phyloP scores from a whole-genome alignment of 2,797 vertebrate genomes.

The Squalus acanthias region DNA sequence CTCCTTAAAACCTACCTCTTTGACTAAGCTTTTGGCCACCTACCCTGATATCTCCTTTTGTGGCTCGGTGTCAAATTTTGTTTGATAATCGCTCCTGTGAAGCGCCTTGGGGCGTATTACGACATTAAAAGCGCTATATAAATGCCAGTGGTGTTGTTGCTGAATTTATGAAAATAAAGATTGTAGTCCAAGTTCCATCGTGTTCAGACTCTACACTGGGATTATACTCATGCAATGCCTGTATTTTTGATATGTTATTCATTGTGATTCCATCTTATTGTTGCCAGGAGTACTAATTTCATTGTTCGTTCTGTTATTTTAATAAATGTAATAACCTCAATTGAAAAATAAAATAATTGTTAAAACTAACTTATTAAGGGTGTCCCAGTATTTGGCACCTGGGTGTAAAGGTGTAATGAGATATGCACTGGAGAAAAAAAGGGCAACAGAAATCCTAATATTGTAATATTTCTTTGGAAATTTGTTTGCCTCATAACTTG shows the following conservation, averaged over 20 bases:
- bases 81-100: background rate
- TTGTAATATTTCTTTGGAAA: background rate
- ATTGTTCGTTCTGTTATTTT: constrained; percentile 36
- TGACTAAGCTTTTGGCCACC: background rate
- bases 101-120: background rate
- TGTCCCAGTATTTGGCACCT: background rate
- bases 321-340: constrained; percentile 41
- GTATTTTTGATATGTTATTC: background rate
- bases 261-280: background rate
- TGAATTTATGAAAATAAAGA: background rate
- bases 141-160: background rate
- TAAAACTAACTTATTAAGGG: constrained; percentile 12
- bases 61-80: background rate
- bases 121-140: background rate
- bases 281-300: background rate
- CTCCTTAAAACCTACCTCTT: background rate
- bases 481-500: background rate
- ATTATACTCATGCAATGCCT: background rate
- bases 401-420: background rate
- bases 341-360: constrained; percentile 42
- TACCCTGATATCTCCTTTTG: background rate
- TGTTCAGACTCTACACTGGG: background rate
- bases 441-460: background rate
- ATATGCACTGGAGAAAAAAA: background rate
- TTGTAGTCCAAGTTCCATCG: background rate